These are phyloP conservation scores for Numenius phaeopus DNA, from an alignment of 2,797 vertebrate genomes.

Conservation along the genomic window DNA sequence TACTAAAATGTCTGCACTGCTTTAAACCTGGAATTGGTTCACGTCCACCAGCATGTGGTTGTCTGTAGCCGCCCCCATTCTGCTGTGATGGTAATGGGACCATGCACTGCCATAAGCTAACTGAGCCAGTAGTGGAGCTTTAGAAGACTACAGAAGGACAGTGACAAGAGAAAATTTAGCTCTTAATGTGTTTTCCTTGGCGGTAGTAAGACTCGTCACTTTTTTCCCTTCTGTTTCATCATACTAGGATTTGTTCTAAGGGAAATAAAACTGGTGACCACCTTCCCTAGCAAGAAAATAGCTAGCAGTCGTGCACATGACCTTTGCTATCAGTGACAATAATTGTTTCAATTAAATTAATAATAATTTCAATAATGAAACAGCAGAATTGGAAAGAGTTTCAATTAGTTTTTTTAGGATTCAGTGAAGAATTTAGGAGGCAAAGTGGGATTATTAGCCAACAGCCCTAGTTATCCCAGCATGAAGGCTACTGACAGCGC, in stretches of 20 bases:
- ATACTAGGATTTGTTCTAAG: not conserved
- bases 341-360: not conserved
- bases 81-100: rapidly evolving
- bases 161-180: not conserved
- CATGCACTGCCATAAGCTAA: rapidly evolving
- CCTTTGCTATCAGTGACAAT: not conserved
- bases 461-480: not conserved
- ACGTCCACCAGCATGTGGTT: not conserved
- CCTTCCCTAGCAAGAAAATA: not conserved
- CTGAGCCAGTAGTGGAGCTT: not conserved
- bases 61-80: rapidly evolving
- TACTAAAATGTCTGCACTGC: not conserved
- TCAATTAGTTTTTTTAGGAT: not conserved
- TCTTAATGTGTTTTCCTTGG: not conserved
- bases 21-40: not conserved
- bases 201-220: rapidly evolving
- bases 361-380: not conserved
- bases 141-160: not conserved
- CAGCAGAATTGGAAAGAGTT: not conserved
- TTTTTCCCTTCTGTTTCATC: not conserved
- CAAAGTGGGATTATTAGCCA: not conserved
- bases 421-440: not conserved
- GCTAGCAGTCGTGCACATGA: not conserved
- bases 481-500: not conserved
- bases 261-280: not conserved